Conservation (phyloP, 1,140 invertebrate genomes). For the Drosophila burlai region DNA sequence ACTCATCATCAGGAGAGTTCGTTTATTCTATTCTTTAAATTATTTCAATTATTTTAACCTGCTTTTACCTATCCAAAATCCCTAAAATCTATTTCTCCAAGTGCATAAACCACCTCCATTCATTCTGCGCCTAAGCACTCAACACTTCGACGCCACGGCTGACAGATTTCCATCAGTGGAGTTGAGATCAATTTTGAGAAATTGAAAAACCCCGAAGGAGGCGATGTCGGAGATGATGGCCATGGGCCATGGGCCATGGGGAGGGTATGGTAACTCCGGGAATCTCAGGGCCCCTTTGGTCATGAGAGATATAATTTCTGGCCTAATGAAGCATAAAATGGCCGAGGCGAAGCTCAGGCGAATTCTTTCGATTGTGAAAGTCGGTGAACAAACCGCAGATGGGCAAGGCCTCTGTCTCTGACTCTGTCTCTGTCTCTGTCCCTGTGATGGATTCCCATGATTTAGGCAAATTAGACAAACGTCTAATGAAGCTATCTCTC, state of each 20-base stretch:
- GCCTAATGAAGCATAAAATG: slow-evolving; percentile 81
- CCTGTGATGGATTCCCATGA: slow-evolving; percentile 32
- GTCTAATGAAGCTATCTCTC: not conserved
- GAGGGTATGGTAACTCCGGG: not conserved
- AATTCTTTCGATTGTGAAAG: slow-evolving; percentile 60
- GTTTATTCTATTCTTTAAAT: too few species aligned
- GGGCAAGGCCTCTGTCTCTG: not conserved
- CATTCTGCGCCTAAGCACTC: slow-evolving; percentile 28
- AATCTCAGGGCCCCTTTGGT: slow-evolving; percentile 38
- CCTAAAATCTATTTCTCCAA: not conserved
- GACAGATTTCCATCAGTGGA: slow-evolving; percentile 68
- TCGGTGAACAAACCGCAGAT: slow-evolving; percentile 33
- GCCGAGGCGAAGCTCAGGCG: slow-evolving; percentile 24
- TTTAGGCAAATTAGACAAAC: slow-evolving; percentile 30
- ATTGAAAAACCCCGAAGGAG: slow-evolving; percentile 53
- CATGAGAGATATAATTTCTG: slow-evolving; percentile 75
- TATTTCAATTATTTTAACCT: too few species aligned
- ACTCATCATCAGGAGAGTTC: too few species aligned
- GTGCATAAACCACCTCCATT: slow-evolving; percentile 12
- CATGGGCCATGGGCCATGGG: slow-evolving; percentile 2
- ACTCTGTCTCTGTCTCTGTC: not conserved
- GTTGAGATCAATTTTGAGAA: slow-evolving; percentile 71
- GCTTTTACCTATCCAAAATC: too few species aligned
- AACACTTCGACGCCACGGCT: slow-evolving; percentile 46
- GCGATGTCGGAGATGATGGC: slow-evolving; percentile 45